Conservation (phyloP, 2,797 vertebrate genomes). For the Bradypodion pumilum region DNA sequence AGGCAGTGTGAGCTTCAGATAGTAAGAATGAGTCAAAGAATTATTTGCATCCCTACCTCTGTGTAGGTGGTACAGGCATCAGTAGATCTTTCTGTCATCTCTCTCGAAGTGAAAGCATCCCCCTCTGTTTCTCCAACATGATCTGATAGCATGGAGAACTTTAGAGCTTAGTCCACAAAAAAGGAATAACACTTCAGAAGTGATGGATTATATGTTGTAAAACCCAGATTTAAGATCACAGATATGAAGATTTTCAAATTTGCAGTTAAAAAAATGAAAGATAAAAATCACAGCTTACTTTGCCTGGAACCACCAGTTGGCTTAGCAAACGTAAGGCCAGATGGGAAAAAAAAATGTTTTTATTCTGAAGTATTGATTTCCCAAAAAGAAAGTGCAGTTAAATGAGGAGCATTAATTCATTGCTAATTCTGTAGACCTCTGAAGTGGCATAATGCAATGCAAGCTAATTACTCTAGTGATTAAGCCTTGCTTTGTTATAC, state of each 20-base stretch:
- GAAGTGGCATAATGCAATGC: conserved; percentile 20
- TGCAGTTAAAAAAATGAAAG: no score
- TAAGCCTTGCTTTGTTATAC: conserved; percentile 41
- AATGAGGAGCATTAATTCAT: conserved; percentile 19
- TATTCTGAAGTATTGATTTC: conserved; percentile 17
- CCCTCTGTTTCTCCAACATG: no score
- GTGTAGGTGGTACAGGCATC: no score
- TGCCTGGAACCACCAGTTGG: not conserved
- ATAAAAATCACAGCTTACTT: not conserved
- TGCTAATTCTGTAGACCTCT: conserved; percentile 29
- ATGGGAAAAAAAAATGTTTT: not conserved
- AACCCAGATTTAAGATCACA: not conserved
- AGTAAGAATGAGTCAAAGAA: no score
- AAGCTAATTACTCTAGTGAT: conserved; percentile 47
- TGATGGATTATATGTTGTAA: not conserved
- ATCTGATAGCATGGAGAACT: no score
- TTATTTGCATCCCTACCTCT: no score
- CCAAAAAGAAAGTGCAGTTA: not conserved
- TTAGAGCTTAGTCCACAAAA: no score
- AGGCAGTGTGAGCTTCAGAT: no score
- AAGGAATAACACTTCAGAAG: no score
- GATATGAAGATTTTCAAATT: not conserved
- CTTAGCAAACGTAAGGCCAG: not conserved
- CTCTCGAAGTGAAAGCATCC: no score
- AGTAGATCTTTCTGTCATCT: no score